Evolutionary conservation across 2,888 invertebrate genomes (phyloP), one percentile per base, ranked within the genome.

Genomic region (Lasioglossum malachurum): DNA sequence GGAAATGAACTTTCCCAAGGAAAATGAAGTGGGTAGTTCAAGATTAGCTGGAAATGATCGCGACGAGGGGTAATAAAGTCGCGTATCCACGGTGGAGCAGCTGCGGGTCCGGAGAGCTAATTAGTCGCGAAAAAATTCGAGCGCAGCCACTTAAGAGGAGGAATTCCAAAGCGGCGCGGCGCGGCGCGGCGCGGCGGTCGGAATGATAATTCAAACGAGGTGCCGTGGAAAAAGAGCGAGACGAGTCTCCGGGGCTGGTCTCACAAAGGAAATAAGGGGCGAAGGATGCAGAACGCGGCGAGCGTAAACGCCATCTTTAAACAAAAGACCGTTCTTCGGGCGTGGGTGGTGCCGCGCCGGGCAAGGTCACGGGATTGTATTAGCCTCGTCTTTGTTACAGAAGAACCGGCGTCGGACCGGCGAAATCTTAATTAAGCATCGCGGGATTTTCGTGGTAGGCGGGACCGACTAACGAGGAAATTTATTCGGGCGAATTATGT

Each of bases 331-430:
- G 73, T 74, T 79, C 78, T 78, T 23, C 53, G 53, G 53, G 53
- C 84, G 44, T 75, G 53, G 57, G 60, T 16, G 71, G 71, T 72
- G 79, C 82, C 76, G 80, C 75, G 79, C 80, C 78, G 80, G 75
- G 67, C 82, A 75, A 85, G 88, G 84, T 89, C 86, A 75, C 86
- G 78, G 80, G 86, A 91, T 92, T 92, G 87, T 86, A 92, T 90
- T 92, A 90, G 82, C 87, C 79, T 80, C 84, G 77, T 89, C 89
- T 84, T 86, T 86, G 84, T 84, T 81, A 71, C 38, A 69, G 72
- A 41, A 75, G 57, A 74, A 60, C 12, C 71, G 57, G 57, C 53
- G 75, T 78, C 71, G 44, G 78, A 57, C 82, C 53, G 49, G 38
- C 71, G 80, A 75, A 75, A 87, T 87, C 86, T 86, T 83, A 80